A percentile compares a stretch with the other conserved stretches of the same genome.
Evolutionary conservation across 2,797 vertebrate genomes (phyloP).

Genomic region (Microctenopoma stevenorrisi): DNA sequence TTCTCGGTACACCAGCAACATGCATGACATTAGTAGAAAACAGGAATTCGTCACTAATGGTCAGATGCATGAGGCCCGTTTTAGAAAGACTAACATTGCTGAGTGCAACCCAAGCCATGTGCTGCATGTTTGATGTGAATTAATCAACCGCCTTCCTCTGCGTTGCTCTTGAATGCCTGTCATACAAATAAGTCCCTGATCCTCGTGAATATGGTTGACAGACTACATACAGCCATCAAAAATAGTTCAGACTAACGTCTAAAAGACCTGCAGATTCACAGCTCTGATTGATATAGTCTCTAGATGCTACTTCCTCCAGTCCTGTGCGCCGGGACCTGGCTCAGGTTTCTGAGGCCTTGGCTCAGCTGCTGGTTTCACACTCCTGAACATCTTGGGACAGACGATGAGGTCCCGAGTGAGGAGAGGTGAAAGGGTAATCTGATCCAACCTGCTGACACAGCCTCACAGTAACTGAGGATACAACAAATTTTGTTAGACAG

Average conservation of each 20-base stretch:
- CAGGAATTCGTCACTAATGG: not conserved
- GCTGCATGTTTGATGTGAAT: conserved; percentile 23
- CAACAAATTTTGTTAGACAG: conserved; percentile 62
- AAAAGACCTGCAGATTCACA: conserved; percentile 13
- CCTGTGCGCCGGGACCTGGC: conserved; percentile 18
- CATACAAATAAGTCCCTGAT: conserved; percentile 34
- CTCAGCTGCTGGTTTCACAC: conserved; percentile 63
- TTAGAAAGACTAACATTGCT: conserved; percentile 22
- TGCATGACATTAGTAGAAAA: conserved; percentile 6
- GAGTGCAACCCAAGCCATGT: not conserved
- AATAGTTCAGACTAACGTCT: not conserved
- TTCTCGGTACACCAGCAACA: conserved; percentile 9
- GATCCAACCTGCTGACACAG: conserved; percentile 68
- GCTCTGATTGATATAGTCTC: conserved; percentile 5
- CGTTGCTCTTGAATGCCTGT: conserved; percentile 16
- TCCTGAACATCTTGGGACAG: conserved; percentile 22
- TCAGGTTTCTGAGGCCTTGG: conserved; percentile 58
- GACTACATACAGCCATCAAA: conserved; percentile 15
- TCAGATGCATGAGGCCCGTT: conserved; percentile 2
- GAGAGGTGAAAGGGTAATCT: conserved; percentile 74
- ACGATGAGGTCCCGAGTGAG: conserved; percentile 45
- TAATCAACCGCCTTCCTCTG: conserved; percentile 24
- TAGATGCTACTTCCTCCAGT: conserved; percentile 23
- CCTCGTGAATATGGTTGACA: conserved; percentile 13
- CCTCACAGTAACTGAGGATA: conserved; percentile 35